Conservation (phyloP, 1,140 invertebrate species). For the Babylonia areolata region DNA sequence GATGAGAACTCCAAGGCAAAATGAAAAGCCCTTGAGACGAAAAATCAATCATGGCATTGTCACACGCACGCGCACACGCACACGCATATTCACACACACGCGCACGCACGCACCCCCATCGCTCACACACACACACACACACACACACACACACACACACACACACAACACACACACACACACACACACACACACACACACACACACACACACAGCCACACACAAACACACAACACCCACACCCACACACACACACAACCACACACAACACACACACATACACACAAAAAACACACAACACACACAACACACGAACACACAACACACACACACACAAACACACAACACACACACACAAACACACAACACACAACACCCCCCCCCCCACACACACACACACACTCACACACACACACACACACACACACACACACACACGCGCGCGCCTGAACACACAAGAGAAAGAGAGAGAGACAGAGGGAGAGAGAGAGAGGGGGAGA, state of each 20-base stretch:
- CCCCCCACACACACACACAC: slow-evolving; percentile 2
- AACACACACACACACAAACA: slow-evolving; percentile 21
- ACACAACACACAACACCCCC: not conserved
- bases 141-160: not conserved
- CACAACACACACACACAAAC: not conserved
- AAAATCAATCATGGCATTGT: slow-evolving; percentile 17
- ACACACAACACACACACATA: slow-evolving; percentile 19
- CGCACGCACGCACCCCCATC: too few relatives aligned
- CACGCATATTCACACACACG: not conserved
- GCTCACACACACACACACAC: not conserved
- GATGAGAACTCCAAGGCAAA: slow-evolving; percentile 18
- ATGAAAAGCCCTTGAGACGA: slow-evolving; percentile 1
- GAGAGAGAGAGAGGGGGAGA: not conserved
- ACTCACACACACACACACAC: slow-evolving; percentile 17
- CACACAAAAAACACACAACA: slow-evolving; percentile 14
- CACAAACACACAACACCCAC: not conserved
- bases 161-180: too few relatives aligned
- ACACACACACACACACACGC: slow-evolving; percentile 16
- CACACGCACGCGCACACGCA: not conserved
- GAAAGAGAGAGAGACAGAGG: too few relatives aligned
- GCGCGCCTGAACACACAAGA: not conserved
- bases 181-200: slow-evolving; percentile 16
- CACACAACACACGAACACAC: slow-evolving; percentile 8
- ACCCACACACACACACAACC: slow-evolving; percentile 11
- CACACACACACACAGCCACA: too few relatives aligned